A percentile compares a stretch with the other conserved stretches of the same genome.
These are phyloP conservation scores for Notolepis coatsorum DNA, from an alignment of 2,797 vertebrate species.

Conservation along the genomic window DNA sequence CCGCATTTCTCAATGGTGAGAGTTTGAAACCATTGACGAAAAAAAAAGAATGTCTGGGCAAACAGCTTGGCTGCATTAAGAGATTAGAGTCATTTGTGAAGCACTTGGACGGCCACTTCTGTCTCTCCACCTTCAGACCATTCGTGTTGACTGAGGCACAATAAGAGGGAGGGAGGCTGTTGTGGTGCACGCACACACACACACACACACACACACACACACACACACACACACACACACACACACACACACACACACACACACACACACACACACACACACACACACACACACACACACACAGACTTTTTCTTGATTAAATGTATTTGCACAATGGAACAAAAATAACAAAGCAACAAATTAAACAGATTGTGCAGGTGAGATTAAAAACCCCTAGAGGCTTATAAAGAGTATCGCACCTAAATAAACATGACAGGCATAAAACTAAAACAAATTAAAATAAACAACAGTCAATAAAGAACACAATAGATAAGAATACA, in stretches of 20 bases:
- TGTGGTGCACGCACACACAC: neutral
- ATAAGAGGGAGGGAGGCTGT: neutral
- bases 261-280: neutral
- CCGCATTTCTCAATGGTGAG: constrained; percentile 13
- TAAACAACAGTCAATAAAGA: no score
- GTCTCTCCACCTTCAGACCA: neutral
- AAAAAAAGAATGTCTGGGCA: constrained; percentile 4
- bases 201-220: neutral
- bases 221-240: no score
- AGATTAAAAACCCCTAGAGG: no score
- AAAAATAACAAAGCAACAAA: no score
- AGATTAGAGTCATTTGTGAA: constrained; percentile 33
- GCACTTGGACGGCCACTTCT: constrained; percentile 11
- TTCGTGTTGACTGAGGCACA: neutral
- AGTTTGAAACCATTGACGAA: constrained; percentile 23
- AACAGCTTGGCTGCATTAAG: constrained; percentile 7
- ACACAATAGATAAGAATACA: no score
- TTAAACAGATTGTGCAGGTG: no score
- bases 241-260: neutral
- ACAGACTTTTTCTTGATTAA: neutral
- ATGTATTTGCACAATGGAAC: no score
- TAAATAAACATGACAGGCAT: no score
- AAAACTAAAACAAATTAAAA: no score
- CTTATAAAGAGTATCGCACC: no score
- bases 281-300: neutral